A percentile compares a stretch with the other conserved stretches of the same genome.
These are phyloP conservation scores for Austrofundulus limnaeus DNA, from an alignment of 2,113 vertebrate species.

Conservation along the genomic window DNA sequence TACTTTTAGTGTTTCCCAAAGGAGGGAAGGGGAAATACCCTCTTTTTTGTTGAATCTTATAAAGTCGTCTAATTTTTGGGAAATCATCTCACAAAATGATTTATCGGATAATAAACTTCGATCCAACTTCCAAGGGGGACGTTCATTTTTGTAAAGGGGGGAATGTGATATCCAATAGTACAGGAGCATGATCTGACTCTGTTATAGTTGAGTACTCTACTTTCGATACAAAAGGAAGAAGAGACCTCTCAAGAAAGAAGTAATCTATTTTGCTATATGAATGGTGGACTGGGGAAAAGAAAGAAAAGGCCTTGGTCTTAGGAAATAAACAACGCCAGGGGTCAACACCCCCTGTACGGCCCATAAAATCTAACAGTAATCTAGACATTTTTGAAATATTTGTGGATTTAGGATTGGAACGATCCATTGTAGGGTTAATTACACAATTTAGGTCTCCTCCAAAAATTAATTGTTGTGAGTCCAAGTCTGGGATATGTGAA, in stretches of 20 bases:
- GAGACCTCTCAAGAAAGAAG: too few relatives aligned
- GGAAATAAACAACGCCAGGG: not conserved
- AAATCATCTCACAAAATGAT: not conserved
- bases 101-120: not conserved
- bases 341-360: not conserved
- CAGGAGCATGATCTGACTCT: not conserved
- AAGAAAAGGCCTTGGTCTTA: not conserved
- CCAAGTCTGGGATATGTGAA: not conserved
- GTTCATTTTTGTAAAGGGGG: not conserved
- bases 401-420: not conserved
- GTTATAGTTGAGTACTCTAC: not conserved
- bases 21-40: not conserved
- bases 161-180: not conserved
- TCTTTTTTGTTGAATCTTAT: not conserved
- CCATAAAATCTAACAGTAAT: not conserved
- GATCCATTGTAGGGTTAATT: too few relatives aligned
- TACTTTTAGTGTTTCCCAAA: not conserved
- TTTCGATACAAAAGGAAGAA: too few relatives aligned
- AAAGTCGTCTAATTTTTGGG: not conserved
- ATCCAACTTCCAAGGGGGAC: not conserved
- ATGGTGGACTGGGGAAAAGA: not conserved
- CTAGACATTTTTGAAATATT: not conserved
- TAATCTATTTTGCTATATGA: not conserved
- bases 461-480: not conserved
- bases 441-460: too few relatives aligned